Evolutionary conservation across 2,888 invertebrate species (phyloP).

Genomic region (Adelphocoris suturalis): DNA sequence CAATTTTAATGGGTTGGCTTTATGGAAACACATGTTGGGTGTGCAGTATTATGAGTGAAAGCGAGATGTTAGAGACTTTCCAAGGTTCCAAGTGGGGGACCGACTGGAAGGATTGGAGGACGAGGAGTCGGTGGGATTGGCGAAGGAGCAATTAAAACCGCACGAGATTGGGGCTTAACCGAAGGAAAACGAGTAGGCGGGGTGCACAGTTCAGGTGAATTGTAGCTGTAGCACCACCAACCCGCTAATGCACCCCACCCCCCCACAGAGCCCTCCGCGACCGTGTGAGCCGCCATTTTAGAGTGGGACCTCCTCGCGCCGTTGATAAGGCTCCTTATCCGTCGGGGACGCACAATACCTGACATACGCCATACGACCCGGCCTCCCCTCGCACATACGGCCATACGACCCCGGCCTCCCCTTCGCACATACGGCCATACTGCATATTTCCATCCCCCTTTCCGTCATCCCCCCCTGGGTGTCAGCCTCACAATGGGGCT

Average conservation of each 20-base stretch:
- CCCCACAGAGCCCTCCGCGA: slow-evolving; percentile 8
- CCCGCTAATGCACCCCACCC: slow-evolving; percentile 52
- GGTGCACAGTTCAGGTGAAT: slow-evolving; percentile 40
- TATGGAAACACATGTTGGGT: too few relatives aligned
- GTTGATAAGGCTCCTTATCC: slow-evolving; percentile 65
- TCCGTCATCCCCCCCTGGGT: slow-evolving; percentile 74
- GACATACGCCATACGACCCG: slow-evolving; percentile 67
- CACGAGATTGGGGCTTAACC: not conserved
- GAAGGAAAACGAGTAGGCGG: slow-evolving; percentile 22
- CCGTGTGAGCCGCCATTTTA: slow-evolving; percentile 62
- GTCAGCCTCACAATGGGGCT: slow-evolving; percentile 31
- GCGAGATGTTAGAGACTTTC: too few relatives aligned
- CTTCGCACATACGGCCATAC: slow-evolving; percentile 47
- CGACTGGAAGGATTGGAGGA: not conserved
- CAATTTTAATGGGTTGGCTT: too few relatives aligned
- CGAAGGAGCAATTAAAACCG: slow-evolving; percentile 1
- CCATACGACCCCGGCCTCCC: not conserved
- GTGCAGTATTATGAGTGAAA: too few relatives aligned
- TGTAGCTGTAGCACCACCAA: slow-evolving; percentile 11
- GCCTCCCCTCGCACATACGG: not conserved
- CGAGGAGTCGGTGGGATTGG: not conserved
- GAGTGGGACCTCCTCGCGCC: slow-evolving; percentile 52
- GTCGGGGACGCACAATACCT: slow-evolving; percentile 57
- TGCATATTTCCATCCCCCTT: slow-evolving; percentile 73
- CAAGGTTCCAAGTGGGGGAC: not conserved